These are phyloP conservation scores for Baryphthengus martii DNA, from an alignment of 2,113 vertebrate species.

Conservation along the genomic window DNA sequence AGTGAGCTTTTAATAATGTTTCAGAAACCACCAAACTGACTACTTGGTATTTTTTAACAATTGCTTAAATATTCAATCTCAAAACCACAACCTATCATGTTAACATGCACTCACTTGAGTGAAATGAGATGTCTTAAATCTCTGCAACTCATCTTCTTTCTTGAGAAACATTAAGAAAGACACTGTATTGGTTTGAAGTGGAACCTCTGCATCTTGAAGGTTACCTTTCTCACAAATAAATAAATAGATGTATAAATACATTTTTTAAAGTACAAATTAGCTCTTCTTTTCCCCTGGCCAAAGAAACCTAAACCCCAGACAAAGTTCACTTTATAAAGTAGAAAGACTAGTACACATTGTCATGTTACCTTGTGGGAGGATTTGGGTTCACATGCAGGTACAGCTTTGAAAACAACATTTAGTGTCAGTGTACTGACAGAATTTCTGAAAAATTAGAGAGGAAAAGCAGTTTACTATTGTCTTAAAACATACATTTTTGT, in stretches of 20 bases:
- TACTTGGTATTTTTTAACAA: neutral
- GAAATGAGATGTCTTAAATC: neutral
- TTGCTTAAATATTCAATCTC: neutral
- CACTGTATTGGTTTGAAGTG: neutral
- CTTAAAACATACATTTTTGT: neutral
- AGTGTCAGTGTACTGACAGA: neutral
- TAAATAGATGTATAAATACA: neutral
- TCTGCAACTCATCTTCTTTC: neutral
- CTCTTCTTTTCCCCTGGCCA: neutral
- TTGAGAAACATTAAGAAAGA: neutral
- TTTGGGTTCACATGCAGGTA: neutral
- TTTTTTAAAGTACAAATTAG: neutral
- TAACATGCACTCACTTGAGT: neutral
- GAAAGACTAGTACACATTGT: neutral
- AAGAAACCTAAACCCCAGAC: neutral
- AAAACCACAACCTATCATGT: neutral
- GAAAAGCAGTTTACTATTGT: neutral
- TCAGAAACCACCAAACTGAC: neutral
- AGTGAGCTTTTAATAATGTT: neutral
- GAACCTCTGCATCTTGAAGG: neutral
- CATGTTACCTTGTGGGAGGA: neutral
- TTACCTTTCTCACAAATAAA: neutral
- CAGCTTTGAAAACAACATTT: neutral
- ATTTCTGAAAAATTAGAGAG: neutral
- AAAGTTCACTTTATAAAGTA: neutral